Percentiles rank a stretch among this genome's conserved stretches.
These are phyloP conservation scores for Yasuhikotakia modesta DNA, from an alignment of 2,797 vertebrate genomes.

Conservation along the genomic window DNA sequence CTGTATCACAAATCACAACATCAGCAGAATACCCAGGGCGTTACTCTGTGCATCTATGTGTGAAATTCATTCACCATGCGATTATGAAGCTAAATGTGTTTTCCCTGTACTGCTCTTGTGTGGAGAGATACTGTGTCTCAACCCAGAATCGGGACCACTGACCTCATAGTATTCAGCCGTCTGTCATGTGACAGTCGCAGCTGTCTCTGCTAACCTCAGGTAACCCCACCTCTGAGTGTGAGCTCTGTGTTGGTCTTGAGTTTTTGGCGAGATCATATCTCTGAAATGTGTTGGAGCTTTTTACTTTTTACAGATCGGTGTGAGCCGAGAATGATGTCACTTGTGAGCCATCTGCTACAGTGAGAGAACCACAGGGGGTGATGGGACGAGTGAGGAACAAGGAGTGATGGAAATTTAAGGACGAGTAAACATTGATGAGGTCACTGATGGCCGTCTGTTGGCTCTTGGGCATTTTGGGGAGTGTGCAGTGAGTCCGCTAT, in stretches of 20 bases:
- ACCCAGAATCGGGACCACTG: not conserved
- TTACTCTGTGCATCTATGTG: not conserved
- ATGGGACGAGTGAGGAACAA: not conserved
- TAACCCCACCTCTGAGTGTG: not conserved
- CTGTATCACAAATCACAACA: constrained; percentile 23
- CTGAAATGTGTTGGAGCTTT: constrained; percentile 75
- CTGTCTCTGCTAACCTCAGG: constrained; percentile 3
- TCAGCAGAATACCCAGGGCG: not conserved
- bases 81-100: constrained; percentile 2
- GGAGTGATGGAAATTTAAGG: constrained; percentile 75
- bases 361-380: constrained; percentile 74
- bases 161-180: not conserved
- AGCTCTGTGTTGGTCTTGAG: constrained; percentile 69
- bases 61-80: not conserved
- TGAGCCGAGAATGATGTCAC: constrained; percentile 71
- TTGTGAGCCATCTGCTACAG: constrained; percentile 82
- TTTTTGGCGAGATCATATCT: constrained; percentile 75
- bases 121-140: not conserved
- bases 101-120: constrained; percentile 3
- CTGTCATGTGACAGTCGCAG: not conserved
- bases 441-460: constrained; percentile 34
- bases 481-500: constrained; percentile 3
- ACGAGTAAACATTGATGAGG: constrained; percentile 72
- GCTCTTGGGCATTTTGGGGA: constrained; percentile 34
- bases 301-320: constrained; percentile 80